phyloP scores from a whole-genome alignment of 2,113 vertebrate genomes.

The Phyllopteryx taeniolatus region DNA sequence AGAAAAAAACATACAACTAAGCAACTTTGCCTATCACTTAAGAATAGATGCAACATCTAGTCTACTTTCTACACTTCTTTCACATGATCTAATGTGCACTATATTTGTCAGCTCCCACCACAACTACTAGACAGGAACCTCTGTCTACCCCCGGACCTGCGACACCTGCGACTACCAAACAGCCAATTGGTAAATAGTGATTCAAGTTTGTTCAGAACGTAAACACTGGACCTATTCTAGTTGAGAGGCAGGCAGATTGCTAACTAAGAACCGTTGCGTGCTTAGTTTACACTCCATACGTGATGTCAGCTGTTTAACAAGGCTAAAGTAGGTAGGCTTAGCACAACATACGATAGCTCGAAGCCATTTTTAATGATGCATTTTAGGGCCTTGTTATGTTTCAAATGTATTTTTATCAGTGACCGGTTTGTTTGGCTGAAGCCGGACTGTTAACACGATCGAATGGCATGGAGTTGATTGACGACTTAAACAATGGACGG shows the following conservation, averaged over 20 bases:
- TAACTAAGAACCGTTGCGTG: constrained; percentile 52
- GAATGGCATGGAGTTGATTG: background rate
- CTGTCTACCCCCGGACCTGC: constrained; percentile 48
- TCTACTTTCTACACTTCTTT: constrained; percentile 7
- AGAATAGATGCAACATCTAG: constrained; percentile 9
- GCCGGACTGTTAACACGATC: background rate
- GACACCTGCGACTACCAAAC: constrained; percentile 50
- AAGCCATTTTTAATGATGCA: constrained; percentile 10
- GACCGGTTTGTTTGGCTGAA: background rate
- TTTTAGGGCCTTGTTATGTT: constrained; percentile 5
- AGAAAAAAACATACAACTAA: constrained; percentile 20
- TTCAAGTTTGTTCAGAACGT: constrained; percentile 25
- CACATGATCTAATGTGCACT: constrained; percentile 51
- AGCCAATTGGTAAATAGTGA: constrained; percentile 64
- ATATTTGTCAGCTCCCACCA: constrained; percentile 67
- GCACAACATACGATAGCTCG: constrained; percentile 6
- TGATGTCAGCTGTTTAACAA: constrained; percentile 24
- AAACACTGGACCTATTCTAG: constrained; percentile 15
- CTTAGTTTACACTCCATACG: constrained; percentile 4
- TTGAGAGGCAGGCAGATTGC: constrained; percentile 20
- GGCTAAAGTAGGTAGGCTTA: constrained; percentile 22
- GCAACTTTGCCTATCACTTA: background rate
- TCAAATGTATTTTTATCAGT: background rate
- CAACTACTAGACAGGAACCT: constrained; percentile 58
- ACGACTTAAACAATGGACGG: background rate